These are phyloP conservation scores for Dolichallabes microphthalmus DNA, from an alignment of 2,113 vertebrate species.

Conservation along the genomic window DNA sequence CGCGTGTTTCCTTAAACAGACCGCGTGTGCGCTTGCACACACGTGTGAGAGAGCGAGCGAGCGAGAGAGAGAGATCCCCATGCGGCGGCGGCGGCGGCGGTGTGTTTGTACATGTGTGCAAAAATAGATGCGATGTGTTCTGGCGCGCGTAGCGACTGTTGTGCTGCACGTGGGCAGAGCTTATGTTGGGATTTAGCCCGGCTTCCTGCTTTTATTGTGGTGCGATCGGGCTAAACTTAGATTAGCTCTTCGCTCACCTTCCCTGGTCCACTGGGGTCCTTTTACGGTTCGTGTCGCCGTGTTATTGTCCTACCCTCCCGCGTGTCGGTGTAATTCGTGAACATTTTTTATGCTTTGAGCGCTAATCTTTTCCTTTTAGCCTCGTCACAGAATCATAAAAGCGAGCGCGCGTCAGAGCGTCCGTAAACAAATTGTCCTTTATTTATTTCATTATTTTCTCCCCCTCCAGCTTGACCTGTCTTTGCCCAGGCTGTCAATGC, in stretches of 20 bases:
- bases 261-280: constrained; percentile 49
- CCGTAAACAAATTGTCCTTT: not conserved
- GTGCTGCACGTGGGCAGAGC: constrained; percentile 60
- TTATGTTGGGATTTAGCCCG: constrained; percentile 67
- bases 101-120: constrained; percentile 16
- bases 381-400: not conserved
- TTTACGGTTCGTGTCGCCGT: not conserved
- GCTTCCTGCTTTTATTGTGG: constrained; percentile 68
- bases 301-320: constrained; percentile 16
- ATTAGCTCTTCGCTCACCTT: constrained; percentile 64
- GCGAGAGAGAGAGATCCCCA: not conserved
- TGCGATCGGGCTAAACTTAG: constrained; percentile 63
- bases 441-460: not conserved
- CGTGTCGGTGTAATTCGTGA: constrained; percentile 14
- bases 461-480: constrained; percentile 2
- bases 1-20: constrained; percentile 7
- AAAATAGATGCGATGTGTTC: constrained; percentile 53
- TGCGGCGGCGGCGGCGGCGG: no score
- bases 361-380: not conserved
- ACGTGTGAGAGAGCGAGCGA: not conserved
- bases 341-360: not conserved
- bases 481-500: not conserved
- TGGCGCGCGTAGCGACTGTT: constrained; percentile 45
- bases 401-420: not conserved
- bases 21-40: not conserved